Conservation (phyloP, 53 echinoderm and acorn worm species). For the Echinometra lucunter region DNA sequence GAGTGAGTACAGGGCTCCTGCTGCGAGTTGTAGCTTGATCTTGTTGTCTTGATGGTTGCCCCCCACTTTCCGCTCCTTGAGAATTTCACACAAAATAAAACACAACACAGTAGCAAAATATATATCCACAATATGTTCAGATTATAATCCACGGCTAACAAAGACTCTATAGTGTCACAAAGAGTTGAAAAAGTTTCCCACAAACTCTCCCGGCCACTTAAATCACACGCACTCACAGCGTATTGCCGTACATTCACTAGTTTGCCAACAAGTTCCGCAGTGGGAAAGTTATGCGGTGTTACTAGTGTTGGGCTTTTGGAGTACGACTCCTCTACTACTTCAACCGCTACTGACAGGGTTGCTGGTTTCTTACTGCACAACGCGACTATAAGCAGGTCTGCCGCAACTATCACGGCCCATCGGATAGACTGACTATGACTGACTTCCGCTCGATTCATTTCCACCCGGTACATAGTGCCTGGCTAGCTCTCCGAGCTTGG, state of each 20-base stretch:
- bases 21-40: conserved; percentile 35
- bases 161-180: neutral
- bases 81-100: conserved; percentile 53
- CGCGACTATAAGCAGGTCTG: conserved; percentile 52
- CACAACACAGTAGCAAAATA: conserved; percentile 61
- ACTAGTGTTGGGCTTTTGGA: conserved; percentile 30
- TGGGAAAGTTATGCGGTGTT: conserved; percentile 56
- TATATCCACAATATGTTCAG: conserved; percentile 13
- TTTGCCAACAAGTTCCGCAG: conserved; percentile 47
- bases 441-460: conserved; percentile 65
- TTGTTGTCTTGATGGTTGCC: conserved; percentile 2
- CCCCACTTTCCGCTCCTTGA: conserved; percentile 55
- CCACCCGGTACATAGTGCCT: conserved; percentile 68
- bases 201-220: neutral
- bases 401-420: conserved; percentile 63
- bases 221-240: conserved; percentile 50
- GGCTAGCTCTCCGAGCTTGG: conserved; percentile 56
- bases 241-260: conserved; percentile 34
- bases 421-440: conserved; percentile 67
- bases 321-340: conserved; percentile 31
- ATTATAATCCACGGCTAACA: neutral
- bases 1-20: conserved; percentile 54
- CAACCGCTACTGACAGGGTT: conserved; percentile 30
- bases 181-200: conserved; percentile 14
- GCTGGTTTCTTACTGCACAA: conserved; percentile 46